These are phyloP conservation scores for Sebastes steindachneri DNA, from an alignment of 2,797 vertebrate species.

Conservation along the genomic window DNA sequence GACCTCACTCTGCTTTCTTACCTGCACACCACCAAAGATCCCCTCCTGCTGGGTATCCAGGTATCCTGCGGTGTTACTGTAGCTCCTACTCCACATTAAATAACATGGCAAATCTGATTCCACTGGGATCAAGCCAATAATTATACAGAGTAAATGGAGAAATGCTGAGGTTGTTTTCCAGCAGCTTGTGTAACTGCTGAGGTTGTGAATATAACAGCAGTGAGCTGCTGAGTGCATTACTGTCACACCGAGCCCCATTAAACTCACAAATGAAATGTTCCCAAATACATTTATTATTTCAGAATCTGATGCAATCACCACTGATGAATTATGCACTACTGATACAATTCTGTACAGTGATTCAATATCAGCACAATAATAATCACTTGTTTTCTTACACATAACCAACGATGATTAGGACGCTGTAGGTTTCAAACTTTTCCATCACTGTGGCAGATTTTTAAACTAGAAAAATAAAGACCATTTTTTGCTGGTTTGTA, in stretches of 20 bases:
- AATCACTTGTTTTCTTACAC: constrained; percentile 29
- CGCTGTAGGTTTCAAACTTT: neutral
- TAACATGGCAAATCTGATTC: constrained; percentile 8
- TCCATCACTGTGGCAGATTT: constrained; percentile 13
- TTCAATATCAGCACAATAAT: constrained; percentile 43
- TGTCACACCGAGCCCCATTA: constrained; percentile 29
- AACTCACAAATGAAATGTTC: constrained; percentile 52
- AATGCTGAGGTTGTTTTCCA: constrained; percentile 25
- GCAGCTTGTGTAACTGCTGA: constrained; percentile 36
- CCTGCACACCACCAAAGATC: neutral
- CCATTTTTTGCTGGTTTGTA: constrained; percentile 8
- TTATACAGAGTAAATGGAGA: neutral
- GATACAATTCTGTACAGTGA: constrained; percentile 51
- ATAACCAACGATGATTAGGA: constrained; percentile 7
- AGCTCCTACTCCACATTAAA: neutral
- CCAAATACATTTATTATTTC: constrained; percentile 63
- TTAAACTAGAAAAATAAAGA: constrained; percentile 25
- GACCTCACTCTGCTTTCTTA: neutral
- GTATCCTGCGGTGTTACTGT: neutral
- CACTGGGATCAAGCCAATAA: neutral
- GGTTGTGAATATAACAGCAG: constrained; percentile 41
- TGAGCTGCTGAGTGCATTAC: constrained; percentile 20
- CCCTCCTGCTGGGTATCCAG: neutral
- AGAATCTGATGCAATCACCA: constrained; percentile 47
- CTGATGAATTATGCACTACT: constrained; percentile 53